These are phyloP conservation scores for Herminia tarsipennalis DNA, from an alignment of 2,888 invertebrate species.

Conservation along the genomic window DNA sequence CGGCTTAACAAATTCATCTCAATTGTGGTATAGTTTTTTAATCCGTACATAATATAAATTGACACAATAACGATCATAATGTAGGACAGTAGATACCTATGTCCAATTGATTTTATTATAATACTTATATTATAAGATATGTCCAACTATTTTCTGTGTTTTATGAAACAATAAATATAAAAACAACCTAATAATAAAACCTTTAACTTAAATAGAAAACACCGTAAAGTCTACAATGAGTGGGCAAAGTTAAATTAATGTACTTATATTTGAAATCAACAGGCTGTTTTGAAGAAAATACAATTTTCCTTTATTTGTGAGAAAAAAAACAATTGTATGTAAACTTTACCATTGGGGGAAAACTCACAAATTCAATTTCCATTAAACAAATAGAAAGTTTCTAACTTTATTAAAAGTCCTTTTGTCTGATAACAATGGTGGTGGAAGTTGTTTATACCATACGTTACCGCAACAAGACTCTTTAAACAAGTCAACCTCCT, in stretches of 20 bases:
- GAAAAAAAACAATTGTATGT: conserved; percentile 13
- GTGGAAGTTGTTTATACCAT: too few species aligned
- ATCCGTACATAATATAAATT: too few species aligned
- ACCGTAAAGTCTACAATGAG: conserved; percentile 1
- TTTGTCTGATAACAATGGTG: too few species aligned
- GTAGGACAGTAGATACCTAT: too few species aligned
- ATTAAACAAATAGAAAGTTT: conserved; percentile 22
- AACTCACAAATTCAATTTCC: conserved; percentile 28
- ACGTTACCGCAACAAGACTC: too few species aligned
- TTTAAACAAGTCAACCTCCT: too few species aligned
- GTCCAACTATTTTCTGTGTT: too few species aligned
- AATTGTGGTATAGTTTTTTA: too few species aligned
- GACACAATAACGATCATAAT: too few species aligned
- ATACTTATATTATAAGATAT: too few species aligned
- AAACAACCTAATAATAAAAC: conserved; percentile 2
- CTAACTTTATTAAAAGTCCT: not conserved
- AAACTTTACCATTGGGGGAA: conserved; percentile 15
- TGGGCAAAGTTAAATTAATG: conserved; percentile 21
- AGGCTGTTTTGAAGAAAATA: conserved; percentile 12
- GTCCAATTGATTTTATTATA: too few species aligned
- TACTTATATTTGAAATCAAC: conserved; percentile 16
- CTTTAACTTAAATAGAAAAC: conserved; percentile 11
- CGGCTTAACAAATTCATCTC: too few species aligned
- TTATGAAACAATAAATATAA: conserved; percentile 1
- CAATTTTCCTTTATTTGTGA: conserved; percentile 1